Evolutionary conservation across 2,113 vertebrate species (phyloP).

Genomic region (Actenoides hombroni): DNA sequence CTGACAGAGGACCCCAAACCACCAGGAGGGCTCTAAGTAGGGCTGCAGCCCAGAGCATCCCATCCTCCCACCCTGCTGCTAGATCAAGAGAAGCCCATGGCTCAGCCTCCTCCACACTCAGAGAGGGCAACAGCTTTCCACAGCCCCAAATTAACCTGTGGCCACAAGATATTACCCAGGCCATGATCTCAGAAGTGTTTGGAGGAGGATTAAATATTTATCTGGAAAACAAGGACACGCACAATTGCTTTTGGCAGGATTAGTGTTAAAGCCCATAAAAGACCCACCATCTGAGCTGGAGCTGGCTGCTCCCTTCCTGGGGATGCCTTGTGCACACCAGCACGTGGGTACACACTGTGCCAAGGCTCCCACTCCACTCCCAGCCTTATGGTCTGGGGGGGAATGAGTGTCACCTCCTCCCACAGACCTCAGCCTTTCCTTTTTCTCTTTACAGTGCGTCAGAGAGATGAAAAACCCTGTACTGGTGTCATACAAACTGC

Average conservation of each 20-base stretch:
- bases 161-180: background rate
- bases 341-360: rapidly evolving
- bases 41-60: background rate
- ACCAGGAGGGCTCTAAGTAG: background rate
- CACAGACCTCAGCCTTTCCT: background rate
- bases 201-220: background rate
- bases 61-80: background rate
- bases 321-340: rapidly evolving
- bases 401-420: background rate
- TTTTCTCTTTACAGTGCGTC: background rate
- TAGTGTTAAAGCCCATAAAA: background rate
- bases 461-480: background rate
- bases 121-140: background rate
- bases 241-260: background rate
- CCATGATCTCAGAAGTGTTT: background rate
- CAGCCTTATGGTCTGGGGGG: background rate
- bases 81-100: rapidly evolving
- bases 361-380: background rate
- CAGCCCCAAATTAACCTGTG: background rate
- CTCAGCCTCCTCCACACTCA: background rate
- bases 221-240: background rate
- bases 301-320: background rate
- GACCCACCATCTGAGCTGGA: background rate
- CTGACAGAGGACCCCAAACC: background rate
- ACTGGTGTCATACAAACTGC: background rate